These are phyloP conservation scores for Sinocyclocheilus rhinocerous DNA, from an alignment of 2,113 vertebrate species.

Conservation along the genomic window DNA sequence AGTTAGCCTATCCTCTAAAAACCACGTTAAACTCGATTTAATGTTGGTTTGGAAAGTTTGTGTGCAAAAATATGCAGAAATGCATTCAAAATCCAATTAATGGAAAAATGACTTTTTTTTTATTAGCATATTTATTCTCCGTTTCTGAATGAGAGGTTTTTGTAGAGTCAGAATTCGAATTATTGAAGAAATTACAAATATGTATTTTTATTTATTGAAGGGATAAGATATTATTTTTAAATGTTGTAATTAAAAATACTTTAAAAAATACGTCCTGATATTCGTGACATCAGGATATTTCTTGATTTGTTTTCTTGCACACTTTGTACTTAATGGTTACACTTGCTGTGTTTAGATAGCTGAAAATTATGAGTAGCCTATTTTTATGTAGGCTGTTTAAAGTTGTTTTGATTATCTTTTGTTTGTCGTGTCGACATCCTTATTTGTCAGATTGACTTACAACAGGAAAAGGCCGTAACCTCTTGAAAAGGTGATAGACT, in stretches of 20 bases:
- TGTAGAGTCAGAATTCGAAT: neutral
- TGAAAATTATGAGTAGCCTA: neutral
- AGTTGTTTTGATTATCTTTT: conserved; percentile 12
- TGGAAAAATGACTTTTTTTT: too few species aligned
- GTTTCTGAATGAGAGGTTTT: neutral
- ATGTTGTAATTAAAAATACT: too few species aligned
- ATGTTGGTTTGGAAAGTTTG: neutral
- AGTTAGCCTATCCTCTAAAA: neutral
- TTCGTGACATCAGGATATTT: neutral
- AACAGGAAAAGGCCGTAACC: neutral
- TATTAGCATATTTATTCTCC: neutral
- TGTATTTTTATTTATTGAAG: neutral
- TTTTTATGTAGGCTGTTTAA: neutral
- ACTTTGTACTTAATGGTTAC: neutral
- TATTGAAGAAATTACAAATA: neutral
- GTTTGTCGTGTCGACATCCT: conserved; percentile 9
- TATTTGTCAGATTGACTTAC: neutral
- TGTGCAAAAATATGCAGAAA: neutral
- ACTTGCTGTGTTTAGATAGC: neutral
- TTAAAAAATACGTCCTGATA: too few species aligned
- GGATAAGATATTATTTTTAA: too few species aligned
- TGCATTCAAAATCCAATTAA: neutral
- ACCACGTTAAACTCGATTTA: neutral
- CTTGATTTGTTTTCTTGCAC: too few species aligned
- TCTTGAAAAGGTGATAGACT: neutral